Evolutionary conservation across 2,888 invertebrate genomes (phyloP), one percentile per base, ranked within the genome.

Genomic region (Hyposoter dolosus): DNA sequence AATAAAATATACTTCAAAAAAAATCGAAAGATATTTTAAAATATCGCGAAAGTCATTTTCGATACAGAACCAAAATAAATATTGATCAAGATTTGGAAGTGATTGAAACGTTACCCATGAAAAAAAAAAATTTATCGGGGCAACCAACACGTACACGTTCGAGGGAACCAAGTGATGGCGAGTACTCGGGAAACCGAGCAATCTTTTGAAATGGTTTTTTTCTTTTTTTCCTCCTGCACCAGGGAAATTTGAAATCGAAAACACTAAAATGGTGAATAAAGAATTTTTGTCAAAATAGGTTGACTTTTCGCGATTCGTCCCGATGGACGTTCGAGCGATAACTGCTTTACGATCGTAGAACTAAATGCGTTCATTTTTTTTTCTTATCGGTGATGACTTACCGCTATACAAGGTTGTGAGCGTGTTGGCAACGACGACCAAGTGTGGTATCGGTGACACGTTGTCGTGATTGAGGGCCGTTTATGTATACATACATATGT

Each of bases 311-410:
- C 68, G n/a, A 56, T 72, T 77, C 65, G 72, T 77, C 63, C 74
- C 83, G 66, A 66, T 63, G 43, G 68, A 80, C 80, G 80, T 81
- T 83, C 80, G 72, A 81, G 40, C 71, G 72, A 66, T 56, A 81
- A 85, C 85, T 85, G 82, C 68, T 45, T 17, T 35, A 72, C 77
- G 35, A 17, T 69, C 69, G 66, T 71, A 76, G 45, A 63, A 71
- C 80, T 19, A 60, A 72, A 81, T 77, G 81, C 86, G 63, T 83
- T 72, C 63, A 75, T 19, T 71, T 71, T 60, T 71, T 75, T 81
- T 81, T 88, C 84, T 84, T 85, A 83, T 80, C 77, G 79, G 71
- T 80, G 81, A 82, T 74, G 82, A 88, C 88, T 88, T 88, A 88
- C 88, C 88, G 88, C 88, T 88, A 71, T 74, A 66, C 35, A 79